Evolutionary conservation across 2,113 vertebrate genomes (phyloP).

Genomic region (Micronisus gabar): DNA sequence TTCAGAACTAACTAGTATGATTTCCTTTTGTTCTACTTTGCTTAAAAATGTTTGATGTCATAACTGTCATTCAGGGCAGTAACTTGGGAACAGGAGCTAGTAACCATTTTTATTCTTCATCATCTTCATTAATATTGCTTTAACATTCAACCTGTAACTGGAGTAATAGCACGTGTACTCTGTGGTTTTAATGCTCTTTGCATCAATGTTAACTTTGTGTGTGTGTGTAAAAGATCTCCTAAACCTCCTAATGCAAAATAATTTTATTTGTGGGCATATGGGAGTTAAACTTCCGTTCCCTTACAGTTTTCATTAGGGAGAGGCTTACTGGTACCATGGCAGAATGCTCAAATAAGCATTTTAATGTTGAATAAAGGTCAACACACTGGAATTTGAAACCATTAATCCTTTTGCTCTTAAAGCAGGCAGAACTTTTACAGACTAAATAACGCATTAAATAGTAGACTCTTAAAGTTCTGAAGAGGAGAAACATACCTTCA

Average conservation of each 20-base stretch:
- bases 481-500: conserved; percentile 48
- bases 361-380: conserved; percentile 83
- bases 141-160: background rate
- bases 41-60: background rate
- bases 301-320: conserved; percentile 72
- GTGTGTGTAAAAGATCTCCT: background rate
- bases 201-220: background rate
- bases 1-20: background rate
- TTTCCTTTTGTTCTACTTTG: background rate
- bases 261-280: background rate
- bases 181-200: background rate
- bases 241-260: background rate
- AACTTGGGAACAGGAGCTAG: background rate
- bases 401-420: conserved; percentile 83
- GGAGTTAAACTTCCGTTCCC: conserved; percentile 73
- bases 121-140: background rate
- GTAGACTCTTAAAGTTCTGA: conserved; percentile 63
- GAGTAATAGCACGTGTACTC: background rate
- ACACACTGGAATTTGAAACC: conserved; percentile 71
- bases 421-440: conserved; percentile 69
- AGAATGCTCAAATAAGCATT: conserved; percentile 79
- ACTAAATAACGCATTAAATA: conserved; percentile 73
- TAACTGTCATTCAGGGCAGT: background rate
- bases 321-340: conserved; percentile 66
- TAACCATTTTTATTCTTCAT: background rate